phyloP scores from a whole-genome alignment of 1,140 invertebrate species.

The Orchesella cincta region DNA sequence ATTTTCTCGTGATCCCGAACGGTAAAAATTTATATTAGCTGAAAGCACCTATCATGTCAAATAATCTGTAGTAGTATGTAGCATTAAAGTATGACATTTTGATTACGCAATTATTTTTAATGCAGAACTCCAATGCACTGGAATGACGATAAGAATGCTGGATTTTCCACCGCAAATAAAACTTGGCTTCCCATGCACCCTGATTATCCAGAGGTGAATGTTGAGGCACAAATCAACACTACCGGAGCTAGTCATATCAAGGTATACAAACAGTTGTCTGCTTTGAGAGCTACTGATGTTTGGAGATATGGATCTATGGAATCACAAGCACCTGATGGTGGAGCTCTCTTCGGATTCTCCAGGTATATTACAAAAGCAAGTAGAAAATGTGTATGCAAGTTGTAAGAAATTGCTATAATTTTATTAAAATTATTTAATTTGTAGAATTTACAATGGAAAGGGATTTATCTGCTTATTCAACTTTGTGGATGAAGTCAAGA shows the following conservation, averaged over 20 bases:
- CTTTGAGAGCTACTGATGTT: conserved; percentile 38
- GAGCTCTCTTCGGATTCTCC: conserved; percentile 30
- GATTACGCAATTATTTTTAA: background rate
- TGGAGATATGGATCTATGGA: conserved; percentile 33
- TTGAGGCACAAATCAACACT: conserved; percentile 56
- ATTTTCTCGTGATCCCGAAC: conserved; percentile 52
- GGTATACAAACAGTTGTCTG: conserved; percentile 55
- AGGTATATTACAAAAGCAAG: conserved; percentile 23
- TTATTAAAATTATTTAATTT: background rate
- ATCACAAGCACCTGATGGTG: background rate
- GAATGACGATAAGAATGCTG: conserved; percentile 54
- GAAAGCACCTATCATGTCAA: background rate
- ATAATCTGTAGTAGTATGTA: too few relatives aligned
- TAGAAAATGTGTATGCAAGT: background rate
- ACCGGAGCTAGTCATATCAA: conserved; percentile 50
- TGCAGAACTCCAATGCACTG: conserved; percentile 57
- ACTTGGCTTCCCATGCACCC: conserved; percentile 70
- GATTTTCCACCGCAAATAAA: conserved; percentile 63
- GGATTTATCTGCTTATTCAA: background rate
- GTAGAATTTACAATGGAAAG: conserved; percentile 11
- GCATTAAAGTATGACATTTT: too few relatives aligned
- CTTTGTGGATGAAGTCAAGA: background rate
- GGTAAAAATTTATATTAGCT: conserved; percentile 26
- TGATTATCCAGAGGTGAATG: conserved; percentile 61
- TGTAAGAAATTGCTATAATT: too few relatives aligned